These are phyloP conservation scores for Catostomus latipinnis DNA, from an alignment of 2,797 vertebrate species.

Conservation along the genomic window DNA sequence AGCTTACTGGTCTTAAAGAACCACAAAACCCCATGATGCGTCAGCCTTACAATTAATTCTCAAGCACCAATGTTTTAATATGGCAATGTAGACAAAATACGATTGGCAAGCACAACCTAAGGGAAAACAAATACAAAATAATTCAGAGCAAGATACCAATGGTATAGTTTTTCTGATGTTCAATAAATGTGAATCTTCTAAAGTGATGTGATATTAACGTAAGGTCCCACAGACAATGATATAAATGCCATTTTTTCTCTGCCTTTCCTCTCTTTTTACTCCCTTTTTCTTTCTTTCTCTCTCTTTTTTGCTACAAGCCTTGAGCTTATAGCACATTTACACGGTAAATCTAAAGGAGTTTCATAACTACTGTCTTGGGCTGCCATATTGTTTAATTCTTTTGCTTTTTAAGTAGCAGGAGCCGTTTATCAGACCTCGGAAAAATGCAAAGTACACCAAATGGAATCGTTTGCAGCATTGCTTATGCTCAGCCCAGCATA, in stretches of 20 bases:
- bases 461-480: too few relatives aligned
- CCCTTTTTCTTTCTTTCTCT: not conserved
- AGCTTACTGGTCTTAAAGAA: conserved; percentile 16
- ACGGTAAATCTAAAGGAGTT: conserved; percentile 52
- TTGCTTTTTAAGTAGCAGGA: conserved; percentile 41
- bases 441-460: too few relatives aligned
- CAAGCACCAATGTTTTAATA: not conserved
- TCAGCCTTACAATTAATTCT: not conserved
- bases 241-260: not conserved
- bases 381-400: conserved; percentile 53
- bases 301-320: not conserved
- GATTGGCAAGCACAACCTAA: not conserved
- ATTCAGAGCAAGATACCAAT: not conserved
- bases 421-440: too few relatives aligned
- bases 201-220: not conserved
- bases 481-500: too few relatives aligned
- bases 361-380: conserved; percentile 43
- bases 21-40: conserved; percentile 35
- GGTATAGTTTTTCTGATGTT: not conserved
- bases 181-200: not conserved
- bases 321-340: conserved; percentile 42
- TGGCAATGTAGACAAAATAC: not conserved
- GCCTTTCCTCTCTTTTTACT: too few relatives aligned
- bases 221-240: not conserved
- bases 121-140: not conserved